Base-by-base conservation (phyloP, 2,888 invertebrate species). In the Drosophila demipolita region DNA sequence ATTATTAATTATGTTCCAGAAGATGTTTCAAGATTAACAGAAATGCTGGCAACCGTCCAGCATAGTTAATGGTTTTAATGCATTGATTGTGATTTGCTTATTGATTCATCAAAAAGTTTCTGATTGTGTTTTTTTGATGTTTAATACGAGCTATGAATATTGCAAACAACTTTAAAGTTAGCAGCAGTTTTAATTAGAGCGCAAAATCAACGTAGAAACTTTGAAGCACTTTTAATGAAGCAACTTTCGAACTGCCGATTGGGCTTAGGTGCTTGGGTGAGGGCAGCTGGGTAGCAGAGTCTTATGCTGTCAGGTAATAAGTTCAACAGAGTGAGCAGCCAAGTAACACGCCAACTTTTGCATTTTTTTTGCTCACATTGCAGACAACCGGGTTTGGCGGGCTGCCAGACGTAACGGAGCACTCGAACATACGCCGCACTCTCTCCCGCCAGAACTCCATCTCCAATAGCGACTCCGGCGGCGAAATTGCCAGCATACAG, bases 381-480 rank as follows among this genome's bases (percentile, higher is more conserved):
- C 73, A 93, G 93, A 93, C 93, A 75, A 93, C 92, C 66, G 93
- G 93, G 38, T 93, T 93, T 83, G 93, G 93, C 70, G 93, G 93
- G 36, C 87, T 93, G 67, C 93, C 93, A 73, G 93, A 93, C 81
- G 93, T 93, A 59, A 93, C 93, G 75, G 93, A 93, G 73, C 93
- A 93, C 83, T 93, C 93, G 50, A 93, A 93, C 72, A 91, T 92
- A 70, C 93, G 93, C 29, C 93, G 91, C 49, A 91, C 92, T 17
- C 90, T 93, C 65, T 93, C 93, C 77, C 92, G 92, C 85, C 93
- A 93, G 80, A 92, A 93, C 79, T 93, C 93, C 48, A 91, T 91
- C 80, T 93, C 93, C 48, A 93, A 92, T 73, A 93, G 93, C 60
- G 93, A 93, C 78, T 92, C 93, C 36, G 92, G 92, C 57, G 92